A percentile compares a stretch with the other conserved stretches of the same genome.
These are phyloP conservation scores for Odocoileus hemionus DNA, from an alignment of 2,113 vertebrate species.

Conservation along the genomic window DNA sequence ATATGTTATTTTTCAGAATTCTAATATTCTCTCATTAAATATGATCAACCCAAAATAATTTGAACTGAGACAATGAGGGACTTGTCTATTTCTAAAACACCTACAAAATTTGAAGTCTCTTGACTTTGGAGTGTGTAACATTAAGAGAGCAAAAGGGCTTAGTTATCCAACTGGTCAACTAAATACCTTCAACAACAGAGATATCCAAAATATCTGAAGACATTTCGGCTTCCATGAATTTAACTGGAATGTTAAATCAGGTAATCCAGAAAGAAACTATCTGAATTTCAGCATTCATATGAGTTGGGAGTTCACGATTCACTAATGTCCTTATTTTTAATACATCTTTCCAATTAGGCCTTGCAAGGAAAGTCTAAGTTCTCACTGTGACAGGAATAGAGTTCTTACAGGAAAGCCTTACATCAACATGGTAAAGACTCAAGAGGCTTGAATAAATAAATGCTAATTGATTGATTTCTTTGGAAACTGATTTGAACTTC, in stretches of 20 bases:
- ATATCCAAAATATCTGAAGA: background rate
- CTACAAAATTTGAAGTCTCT: background rate
- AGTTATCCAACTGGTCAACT: background rate
- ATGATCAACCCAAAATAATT: background rate
- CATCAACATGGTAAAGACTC: background rate
- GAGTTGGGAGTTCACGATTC: background rate
- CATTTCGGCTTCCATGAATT: background rate
- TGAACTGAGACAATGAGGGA: background rate
- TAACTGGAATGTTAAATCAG: background rate
- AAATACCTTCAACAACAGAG: background rate
- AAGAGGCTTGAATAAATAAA: background rate
- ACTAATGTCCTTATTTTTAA: background rate
- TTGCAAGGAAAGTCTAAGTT: background rate
- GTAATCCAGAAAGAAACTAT: background rate
- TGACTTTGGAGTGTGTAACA: background rate
- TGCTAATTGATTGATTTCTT: background rate
- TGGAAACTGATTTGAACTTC: background rate
- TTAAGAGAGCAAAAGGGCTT: background rate
- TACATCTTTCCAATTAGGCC: background rate
- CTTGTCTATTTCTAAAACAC: background rate
- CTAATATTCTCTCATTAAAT: constrained; percentile 15
- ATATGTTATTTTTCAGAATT: background rate
- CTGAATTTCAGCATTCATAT: background rate
- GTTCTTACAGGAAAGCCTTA: background rate
- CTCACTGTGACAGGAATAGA: background rate